Conservation (phyloP, 2,797 vertebrate genomes). For the Molossus molossus region DNA sequence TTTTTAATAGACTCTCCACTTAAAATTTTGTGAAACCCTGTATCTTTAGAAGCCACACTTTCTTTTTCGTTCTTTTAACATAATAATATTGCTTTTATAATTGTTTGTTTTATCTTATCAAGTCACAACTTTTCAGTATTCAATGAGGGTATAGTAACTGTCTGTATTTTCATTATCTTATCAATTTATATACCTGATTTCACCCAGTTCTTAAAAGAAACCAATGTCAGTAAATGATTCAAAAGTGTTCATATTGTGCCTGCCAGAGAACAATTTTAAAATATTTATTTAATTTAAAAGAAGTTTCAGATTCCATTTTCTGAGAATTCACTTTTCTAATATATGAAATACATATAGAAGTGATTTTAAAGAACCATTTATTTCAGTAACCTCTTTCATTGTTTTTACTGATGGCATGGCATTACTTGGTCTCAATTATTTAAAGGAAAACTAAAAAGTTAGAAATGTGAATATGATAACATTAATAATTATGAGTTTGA, state of each 20-base stretch:
- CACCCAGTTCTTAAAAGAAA: not conserved
- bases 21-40: not conserved
- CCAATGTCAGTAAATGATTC: not conserved
- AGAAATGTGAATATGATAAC: not conserved
- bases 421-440: not conserved
- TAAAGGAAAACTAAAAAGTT: not conserved
- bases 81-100: not conserved
- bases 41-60: not conserved
- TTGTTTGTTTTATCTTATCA: not conserved
- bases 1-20: not conserved
- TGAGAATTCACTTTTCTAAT: not conserved
- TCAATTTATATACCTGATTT: not conserved
- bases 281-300: not conserved
- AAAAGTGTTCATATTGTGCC: not conserved
- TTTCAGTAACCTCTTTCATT: not conserved
- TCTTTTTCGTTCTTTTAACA: not conserved
- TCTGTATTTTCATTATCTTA: not conserved
- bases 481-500: not conserved
- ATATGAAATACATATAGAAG: not conserved
- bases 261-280: not conserved
- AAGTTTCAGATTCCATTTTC: conserved; percentile 2
- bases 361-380: conserved; percentile 8
- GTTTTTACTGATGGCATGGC: not conserved
- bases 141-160: not conserved
- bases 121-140: not conserved